Conservation (phyloP, 2,113 vertebrate genomes). For the Procavia capensis region DNA sequence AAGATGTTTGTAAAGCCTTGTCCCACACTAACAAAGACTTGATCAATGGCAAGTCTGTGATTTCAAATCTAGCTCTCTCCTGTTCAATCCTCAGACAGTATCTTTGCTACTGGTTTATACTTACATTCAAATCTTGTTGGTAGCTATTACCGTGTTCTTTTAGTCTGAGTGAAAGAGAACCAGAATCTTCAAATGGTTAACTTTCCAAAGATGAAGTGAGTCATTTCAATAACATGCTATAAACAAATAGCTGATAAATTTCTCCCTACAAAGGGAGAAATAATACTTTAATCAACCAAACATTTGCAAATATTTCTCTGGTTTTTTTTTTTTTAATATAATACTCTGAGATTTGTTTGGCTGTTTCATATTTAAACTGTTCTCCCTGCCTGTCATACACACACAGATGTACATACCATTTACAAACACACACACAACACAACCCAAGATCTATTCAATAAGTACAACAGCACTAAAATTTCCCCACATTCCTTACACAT, state of each 20-base stretch:
- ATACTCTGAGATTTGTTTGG: neutral
- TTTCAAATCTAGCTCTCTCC: slow-evolving; percentile 54
- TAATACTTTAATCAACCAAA: neutral
- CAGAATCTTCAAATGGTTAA: neutral
- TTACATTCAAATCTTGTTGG: neutral
- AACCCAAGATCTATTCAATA: neutral
- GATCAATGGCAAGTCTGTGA: slow-evolving; percentile 65
- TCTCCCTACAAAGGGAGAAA: neutral
- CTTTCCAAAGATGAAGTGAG: neutral
- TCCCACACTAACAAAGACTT: slow-evolving; percentile 16
- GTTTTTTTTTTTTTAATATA: neutral
- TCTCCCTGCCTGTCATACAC: fast-evolving
- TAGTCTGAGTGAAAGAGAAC: neutral
- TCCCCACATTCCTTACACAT: neutral
- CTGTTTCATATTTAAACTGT: slow-evolving; percentile 47
- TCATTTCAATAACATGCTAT: neutral
- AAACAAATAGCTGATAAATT: neutral
- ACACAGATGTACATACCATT: neutral
- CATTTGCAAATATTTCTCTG: neutral
- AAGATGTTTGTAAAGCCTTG: slow-evolving; percentile 25
- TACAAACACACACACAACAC: neutral
- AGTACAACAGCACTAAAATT: neutral
- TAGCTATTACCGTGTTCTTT: slow-evolving; percentile 22
- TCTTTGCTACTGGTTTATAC: neutral
- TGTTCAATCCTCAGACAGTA: slow-evolving; percentile 26